phyloP scores from a whole-genome alignment of 2,797 vertebrate species.

The Artibeus jamaicensis region DNA sequence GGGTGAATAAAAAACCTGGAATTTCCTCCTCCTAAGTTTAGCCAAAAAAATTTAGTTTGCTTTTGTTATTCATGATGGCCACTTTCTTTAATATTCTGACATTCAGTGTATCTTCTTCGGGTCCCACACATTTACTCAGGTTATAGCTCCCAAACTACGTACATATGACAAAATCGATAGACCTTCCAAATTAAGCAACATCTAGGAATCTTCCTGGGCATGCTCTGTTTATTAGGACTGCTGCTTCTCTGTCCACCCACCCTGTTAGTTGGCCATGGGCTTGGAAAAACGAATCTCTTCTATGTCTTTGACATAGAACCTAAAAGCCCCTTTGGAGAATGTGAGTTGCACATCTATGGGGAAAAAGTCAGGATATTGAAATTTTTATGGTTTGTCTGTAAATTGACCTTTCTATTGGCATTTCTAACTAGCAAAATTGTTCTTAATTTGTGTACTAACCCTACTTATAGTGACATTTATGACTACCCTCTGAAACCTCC shows the following conservation, averaged over 20 bases:
- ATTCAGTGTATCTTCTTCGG: neutral
- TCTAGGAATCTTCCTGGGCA: slow-evolving; percentile 30
- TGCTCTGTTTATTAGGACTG: slow-evolving; percentile 19
- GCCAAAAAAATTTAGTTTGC: neutral
- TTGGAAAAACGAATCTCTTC: slow-evolving; percentile 47
- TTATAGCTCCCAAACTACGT: neutral
- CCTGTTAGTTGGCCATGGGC: slow-evolving; percentile 61
- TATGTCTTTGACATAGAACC: slow-evolving; percentile 27
- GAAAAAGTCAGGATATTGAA: slow-evolving; percentile 76
- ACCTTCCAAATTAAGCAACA: slow-evolving; percentile 34
- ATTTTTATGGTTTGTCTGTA: slow-evolving; percentile 40
- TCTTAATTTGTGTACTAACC: slow-evolving; percentile 64
- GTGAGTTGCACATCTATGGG: slow-evolving; percentile 46
- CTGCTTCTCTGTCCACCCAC: slow-evolving; percentile 49
- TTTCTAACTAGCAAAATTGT: slow-evolving; percentile 42
- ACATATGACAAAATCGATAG: slow-evolving; percentile 34
- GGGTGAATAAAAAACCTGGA: neutral
- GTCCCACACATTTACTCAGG: neutral
- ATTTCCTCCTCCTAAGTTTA: neutral
- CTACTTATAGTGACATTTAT: neutral
- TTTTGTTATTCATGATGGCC: neutral
- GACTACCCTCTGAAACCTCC: neutral
- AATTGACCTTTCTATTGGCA: slow-evolving; percentile 46
- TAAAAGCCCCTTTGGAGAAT: slow-evolving; percentile 62
- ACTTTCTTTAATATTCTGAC: neutral